These are phyloP conservation scores for Orthosia incerta DNA, from an alignment of 2,888 invertebrate species.

Conservation along the genomic window DNA sequence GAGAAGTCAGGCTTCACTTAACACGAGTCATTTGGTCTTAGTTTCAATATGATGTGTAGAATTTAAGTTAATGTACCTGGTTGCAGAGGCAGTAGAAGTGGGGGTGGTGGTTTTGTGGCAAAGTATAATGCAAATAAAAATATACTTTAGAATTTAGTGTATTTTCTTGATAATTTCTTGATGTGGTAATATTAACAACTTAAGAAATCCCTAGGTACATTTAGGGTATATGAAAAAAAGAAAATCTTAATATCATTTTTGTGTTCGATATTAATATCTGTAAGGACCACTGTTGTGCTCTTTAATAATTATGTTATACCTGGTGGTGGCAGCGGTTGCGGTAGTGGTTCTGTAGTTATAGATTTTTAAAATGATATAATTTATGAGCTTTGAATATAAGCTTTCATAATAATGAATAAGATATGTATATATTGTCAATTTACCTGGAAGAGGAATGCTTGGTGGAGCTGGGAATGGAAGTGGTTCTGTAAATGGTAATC, in stretches of 20 bases:
- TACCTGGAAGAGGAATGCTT: neutral
- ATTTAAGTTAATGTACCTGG: neutral
- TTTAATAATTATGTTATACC: neutral
- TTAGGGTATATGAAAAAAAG: too few species aligned
- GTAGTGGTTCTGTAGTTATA: neutral
- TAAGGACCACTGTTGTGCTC: neutral
- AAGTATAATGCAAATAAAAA: neutral
- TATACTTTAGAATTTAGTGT: neutral
- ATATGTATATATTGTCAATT: neutral
- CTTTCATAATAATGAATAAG: too few species aligned
- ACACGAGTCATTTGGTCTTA: too few species aligned
- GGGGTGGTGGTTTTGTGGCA: neutral
- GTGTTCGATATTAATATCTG: too few species aligned
- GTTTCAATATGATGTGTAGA: too few species aligned
- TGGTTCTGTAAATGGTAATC: too few species aligned
- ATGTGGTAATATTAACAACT: too few species aligned
- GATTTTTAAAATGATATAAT: neutral
- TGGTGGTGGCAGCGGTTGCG: neutral
- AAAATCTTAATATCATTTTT: too few species aligned
- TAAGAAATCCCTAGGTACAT: too few species aligned
- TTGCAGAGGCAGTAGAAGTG: neutral
- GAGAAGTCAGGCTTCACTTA: neutral
- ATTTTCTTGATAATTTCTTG: too few species aligned
- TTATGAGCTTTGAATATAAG: too few species aligned
- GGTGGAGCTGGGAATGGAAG: too few species aligned